phyloP scores from a whole-genome alignment of 2,888 invertebrate species.

The Cryptocheilus praepositus region DNA sequence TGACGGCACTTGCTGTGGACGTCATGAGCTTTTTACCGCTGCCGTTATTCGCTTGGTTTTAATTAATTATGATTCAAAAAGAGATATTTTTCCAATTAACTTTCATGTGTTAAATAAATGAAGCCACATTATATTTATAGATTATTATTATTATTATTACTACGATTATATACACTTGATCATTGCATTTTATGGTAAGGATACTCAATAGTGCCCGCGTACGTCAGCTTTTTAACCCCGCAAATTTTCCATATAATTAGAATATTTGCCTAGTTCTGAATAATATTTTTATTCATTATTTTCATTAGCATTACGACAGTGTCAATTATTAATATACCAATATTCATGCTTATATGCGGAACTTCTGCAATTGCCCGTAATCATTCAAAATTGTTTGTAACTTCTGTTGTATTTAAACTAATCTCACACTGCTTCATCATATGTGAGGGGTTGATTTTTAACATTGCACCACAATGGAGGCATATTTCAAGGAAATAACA shows the following conservation, averaged over 20 bases:
- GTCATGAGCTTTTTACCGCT: not conserved
- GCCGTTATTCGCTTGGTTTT: not conserved
- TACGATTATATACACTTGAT: slow-evolving; percentile 25
- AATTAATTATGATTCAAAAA: not conserved
- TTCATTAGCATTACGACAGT: slow-evolving; percentile 43
- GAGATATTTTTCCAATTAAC: not conserved
- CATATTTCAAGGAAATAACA: not conserved
- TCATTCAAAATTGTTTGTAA: not conserved
- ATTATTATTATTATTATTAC: no score
- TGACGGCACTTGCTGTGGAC: no score
- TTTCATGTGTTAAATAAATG: slow-evolving; percentile 50
- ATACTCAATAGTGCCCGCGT: slow-evolving; percentile 44
- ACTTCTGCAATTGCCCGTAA: no score
- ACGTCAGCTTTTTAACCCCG: slow-evolving; percentile 38
- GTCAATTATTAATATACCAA: slow-evolving; percentile 7
- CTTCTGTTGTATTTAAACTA: slow-evolving; percentile 13
- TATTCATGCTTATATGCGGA: no score
- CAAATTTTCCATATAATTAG: slow-evolving; percentile 35
- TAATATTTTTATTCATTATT: slow-evolving; percentile 40
- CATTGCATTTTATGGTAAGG: slow-evolving; percentile 27
- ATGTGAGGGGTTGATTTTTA: slow-evolving; percentile 10
- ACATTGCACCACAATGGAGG: not conserved
- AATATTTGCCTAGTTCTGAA: slow-evolving; percentile 27
- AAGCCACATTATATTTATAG: slow-evolving; percentile 51
- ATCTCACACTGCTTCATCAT: slow-evolving; percentile 14